Conservation (phyloP, 2,113 vertebrate species). For the Cacatua alba region DNA sequence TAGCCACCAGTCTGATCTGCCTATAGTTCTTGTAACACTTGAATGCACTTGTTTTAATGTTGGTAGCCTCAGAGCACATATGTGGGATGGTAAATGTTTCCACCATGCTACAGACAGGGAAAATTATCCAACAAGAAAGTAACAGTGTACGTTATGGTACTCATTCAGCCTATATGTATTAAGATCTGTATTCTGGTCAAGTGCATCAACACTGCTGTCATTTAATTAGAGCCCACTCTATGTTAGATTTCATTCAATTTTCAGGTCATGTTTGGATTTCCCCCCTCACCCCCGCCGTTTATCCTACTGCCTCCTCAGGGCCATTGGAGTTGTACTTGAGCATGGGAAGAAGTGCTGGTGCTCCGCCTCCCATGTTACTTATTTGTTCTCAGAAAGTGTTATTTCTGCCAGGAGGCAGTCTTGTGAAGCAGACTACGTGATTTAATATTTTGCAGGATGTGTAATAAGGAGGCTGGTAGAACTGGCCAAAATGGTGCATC, state of each 20-base stretch:
- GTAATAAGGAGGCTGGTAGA: not conserved
- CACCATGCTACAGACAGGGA: not conserved
- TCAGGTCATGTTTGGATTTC: not conserved
- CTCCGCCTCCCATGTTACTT: not conserved
- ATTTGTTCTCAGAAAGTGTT: fast-evolving
- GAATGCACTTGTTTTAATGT: not conserved
- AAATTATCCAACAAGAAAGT: not conserved
- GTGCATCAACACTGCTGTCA: not conserved
- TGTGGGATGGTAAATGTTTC: not conserved
- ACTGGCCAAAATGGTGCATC: not conserved
- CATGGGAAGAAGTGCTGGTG: not conserved
- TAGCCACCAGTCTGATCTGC: not conserved
- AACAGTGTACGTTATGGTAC: fast-evolving
- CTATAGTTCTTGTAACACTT: not conserved
- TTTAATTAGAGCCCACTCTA: not conserved
- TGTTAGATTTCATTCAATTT: not conserved
- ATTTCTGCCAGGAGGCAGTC: not conserved
- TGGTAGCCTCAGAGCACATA: not conserved
- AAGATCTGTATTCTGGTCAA: not conserved
- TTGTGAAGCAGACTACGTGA: not conserved
- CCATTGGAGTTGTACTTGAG: not conserved
- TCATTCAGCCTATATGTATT: not conserved
- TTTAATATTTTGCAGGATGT: not conserved
- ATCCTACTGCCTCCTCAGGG: not conserved
- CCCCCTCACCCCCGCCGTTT: not conserved